Evolutionary conservation across 2,797 vertebrate species (phyloP), one percentile per base, ranked within the genome.

Genomic region (Garrulus glandarius): DNA sequence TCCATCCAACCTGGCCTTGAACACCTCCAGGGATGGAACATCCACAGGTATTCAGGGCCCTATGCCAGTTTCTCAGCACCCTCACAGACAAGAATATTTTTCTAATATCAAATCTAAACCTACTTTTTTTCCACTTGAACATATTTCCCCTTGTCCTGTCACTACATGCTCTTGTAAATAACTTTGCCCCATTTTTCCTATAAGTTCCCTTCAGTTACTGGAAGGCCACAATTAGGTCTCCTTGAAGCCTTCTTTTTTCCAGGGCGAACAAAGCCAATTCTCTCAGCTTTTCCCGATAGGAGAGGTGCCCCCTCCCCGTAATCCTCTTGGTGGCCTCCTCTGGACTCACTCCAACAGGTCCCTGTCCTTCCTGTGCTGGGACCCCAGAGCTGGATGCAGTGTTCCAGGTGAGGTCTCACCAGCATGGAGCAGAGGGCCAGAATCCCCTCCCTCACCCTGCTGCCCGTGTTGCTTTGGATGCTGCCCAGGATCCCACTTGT

Each of bases 281-380:
- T 50, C 22, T 64, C 43, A 27, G 18, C 15, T 36, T 64, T n/a
- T 24, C 11, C 8, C 24, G 11, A 12, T 16, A 23, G 23, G 9
- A 50, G 19, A 57, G 13, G 7, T 57, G 11, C 0, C 26, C 12
- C 26, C 18, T 19, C 8, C 15, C 2, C n/a, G 36, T 64, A 4
- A 37, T 24, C 21, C 56, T 11, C 10, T 4, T 22, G 12, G 1
- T 47, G 30, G 8, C 6, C 5, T 11, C 20, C n/a, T 56, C 36
- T 36, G 18, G 20, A 49, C 36, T 22, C 8, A 3, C 4, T 63
- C 30, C 56, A 41, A 0, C 4, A 47, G 41, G 0, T 55, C 26
- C 10, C 1, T 8, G 10, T 21, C 39, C 52, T 36, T 17, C 36
- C 32, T 75, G 36, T 43, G 32, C 52, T 13, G 30, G 55, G 24